These are phyloP conservation scores for Tauraco hartlaubi DNA, from an alignment of 2,797 vertebrate genomes.

Conservation along the genomic window DNA sequence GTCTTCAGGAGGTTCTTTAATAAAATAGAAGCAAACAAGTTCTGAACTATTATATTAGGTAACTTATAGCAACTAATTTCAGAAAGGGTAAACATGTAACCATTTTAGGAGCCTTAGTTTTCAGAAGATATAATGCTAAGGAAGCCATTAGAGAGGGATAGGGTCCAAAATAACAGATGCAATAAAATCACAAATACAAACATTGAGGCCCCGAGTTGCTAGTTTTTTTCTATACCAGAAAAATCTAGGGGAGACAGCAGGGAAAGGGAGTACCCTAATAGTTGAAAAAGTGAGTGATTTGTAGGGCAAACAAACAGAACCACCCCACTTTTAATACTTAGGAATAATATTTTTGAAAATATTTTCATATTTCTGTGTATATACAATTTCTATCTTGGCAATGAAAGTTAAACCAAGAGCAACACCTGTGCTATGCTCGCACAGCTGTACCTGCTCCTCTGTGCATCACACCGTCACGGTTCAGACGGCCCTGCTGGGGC, in stretches of 20 bases:
- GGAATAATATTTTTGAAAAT: neutral
- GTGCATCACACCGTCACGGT: no score
- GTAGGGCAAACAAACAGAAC: no score
- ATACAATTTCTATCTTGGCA: neutral
- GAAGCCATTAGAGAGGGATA: neutral
- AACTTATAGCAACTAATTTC: neutral
- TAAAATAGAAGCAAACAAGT: neutral
- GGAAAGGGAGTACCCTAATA: neutral
- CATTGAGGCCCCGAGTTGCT: neutral
- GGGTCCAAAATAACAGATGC: neutral
- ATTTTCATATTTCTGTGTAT: neutral
- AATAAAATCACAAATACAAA: neutral
- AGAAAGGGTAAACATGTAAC: neutral
- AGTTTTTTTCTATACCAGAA: neutral
- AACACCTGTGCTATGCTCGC: rapidly evolving
- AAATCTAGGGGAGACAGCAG: neutral
- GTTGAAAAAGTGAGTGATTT: neutral
- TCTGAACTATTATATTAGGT: neutral
- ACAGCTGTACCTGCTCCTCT: neutral
- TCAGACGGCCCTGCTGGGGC: no score
- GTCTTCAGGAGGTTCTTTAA: neutral
- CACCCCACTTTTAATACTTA: neutral
- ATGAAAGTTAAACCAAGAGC: neutral
- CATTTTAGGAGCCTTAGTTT: neutral
- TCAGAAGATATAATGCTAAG: neutral